These are phyloP conservation scores for Dione vanillae DNA, from an alignment of 2,888 invertebrate genomes.

Conservation along the genomic window DNA sequence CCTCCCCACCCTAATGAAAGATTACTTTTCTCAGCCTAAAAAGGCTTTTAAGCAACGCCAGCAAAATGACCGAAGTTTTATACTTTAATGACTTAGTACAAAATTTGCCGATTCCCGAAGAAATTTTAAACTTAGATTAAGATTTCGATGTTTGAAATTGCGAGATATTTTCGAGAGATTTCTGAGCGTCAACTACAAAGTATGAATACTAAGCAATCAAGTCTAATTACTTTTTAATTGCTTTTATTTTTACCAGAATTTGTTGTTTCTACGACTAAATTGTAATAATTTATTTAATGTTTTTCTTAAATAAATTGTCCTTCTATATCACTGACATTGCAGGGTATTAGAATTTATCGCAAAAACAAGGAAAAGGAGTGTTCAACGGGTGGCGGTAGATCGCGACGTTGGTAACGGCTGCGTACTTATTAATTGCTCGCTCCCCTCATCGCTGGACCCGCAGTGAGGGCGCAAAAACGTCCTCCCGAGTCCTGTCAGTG, in stretches of 20 bases:
- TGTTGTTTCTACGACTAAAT: constrained; percentile 23
- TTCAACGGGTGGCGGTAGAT: constrained; percentile 49
- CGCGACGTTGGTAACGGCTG: constrained; percentile 55
- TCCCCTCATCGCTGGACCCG: constrained; percentile 69
- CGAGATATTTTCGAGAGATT: constrained; percentile 75
- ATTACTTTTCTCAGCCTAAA: constrained; percentile 83
- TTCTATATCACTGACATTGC: constrained; percentile 13
- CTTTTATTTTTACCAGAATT: constrained; percentile 67
- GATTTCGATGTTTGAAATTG: constrained; percentile 81
- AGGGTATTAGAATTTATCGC: constrained; percentile 39
- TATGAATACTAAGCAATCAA: constrained; percentile 79
- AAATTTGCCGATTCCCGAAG: constrained; percentile 83
- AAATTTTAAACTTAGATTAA: constrained; percentile 85
- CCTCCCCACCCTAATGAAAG: constrained; percentile 82
- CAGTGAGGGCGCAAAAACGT: constrained; percentile 81
- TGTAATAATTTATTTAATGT: background rate
- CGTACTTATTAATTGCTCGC: constrained; percentile 81
- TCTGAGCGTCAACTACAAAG: constrained; percentile 67
- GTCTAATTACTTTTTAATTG: constrained; percentile 83
- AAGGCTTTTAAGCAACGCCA: constrained; percentile 84
- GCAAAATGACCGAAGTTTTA: constrained; percentile 84
- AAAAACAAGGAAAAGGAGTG: constrained; percentile 66
- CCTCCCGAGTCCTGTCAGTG: constrained; percentile 83
- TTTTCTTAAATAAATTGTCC: background rate
- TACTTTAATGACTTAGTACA: constrained; percentile 85